Base-by-base conservation (phyloP, 2,113 vertebrate species). In the Pituophis catenifer region DNA sequence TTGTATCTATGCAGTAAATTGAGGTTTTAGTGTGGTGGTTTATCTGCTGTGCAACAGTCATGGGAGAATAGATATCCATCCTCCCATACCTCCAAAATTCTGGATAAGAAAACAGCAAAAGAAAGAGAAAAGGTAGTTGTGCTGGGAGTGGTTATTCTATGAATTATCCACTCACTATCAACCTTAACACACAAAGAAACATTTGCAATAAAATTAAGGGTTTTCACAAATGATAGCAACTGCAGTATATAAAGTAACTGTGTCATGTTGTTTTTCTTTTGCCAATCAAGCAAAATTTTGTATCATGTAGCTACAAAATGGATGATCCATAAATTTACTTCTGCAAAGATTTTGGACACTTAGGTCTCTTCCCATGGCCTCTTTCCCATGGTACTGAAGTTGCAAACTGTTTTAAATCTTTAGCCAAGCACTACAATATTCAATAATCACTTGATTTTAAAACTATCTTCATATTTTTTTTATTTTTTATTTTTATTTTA, bases 171-270 rank as follows among this genome's bases (percentile, higher is more conserved):
- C 1, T 58, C 5, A n/a, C 97, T 97, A 97, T 97, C 96, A 15
- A 57, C 44, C 8, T 1, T 26, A 65, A 62, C 57, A 0, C 94
- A 96, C 94, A 95, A 89, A 1, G 70, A 0, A 33, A 5, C 90
- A 0, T 29, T 91, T 91, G 85, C 21, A 52, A 13, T 23, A 33
- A 3, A 95, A 57, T 48, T 70, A 96, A 91, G 6, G 9, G 59
- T 92, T 96, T 81, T 26, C 19, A 92, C 13, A 23, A 91, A 92
- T 8, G 95, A 96, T 96, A 97, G 94, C 94, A 97, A 95, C 94
- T 86, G n/a, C 81, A 90, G 88, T 7, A 23, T 19, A 19, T 48
- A 93, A 93, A 89, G 23, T 50, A 90, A 86, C 87, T 13, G 5
- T 62, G 52, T 65, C 15, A 0, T 92, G 29, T 26, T 86, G 13